phyloP scores from a whole-genome alignment of 2,888 invertebrate species.

The Sussaba pulchella region DNA sequence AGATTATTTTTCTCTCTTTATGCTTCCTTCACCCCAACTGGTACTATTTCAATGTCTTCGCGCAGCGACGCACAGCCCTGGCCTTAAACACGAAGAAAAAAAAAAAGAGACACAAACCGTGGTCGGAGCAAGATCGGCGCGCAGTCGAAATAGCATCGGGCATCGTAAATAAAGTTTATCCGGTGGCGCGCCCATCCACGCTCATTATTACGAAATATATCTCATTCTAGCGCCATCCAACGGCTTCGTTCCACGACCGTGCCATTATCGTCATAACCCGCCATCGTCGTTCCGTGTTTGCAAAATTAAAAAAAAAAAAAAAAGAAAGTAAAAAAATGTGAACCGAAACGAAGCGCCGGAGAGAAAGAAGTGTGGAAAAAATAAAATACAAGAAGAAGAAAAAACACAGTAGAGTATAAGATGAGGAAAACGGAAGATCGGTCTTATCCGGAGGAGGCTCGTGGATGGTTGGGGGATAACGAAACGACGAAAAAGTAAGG shows the following conservation, averaged over 20 bases:
- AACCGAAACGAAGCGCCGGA: conserved; percentile 5
- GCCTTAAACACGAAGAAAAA: conserved; percentile 71
- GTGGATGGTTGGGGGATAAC: conserved; percentile 45
- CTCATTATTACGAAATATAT: conserved; percentile 84
- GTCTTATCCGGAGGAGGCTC: conserved; percentile 55
- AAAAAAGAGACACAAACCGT: not conserved
- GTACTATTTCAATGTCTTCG: not conserved
- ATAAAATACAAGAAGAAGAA: not conserved
- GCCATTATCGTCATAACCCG: conserved; percentile 63
- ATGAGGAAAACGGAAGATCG: conserved; percentile 64
- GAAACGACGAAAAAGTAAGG: conserved; percentile 37
- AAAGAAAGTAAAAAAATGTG: too few species aligned
- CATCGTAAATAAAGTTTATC: conserved; percentile 83
- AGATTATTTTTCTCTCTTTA: not conserved
- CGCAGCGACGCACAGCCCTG: not conserved
- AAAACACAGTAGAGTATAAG: conserved; percentile 5
- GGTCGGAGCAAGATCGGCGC: conserved; percentile 2
- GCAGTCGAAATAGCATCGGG: conserved; percentile 71
- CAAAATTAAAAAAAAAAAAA: conserved; percentile 76
- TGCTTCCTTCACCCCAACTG: not conserved
- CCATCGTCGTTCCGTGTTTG: conserved; percentile 73
- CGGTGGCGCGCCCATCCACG: conserved; percentile 82
- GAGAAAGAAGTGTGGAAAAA: conserved; percentile 21
- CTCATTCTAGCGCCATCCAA: conserved; percentile 76
- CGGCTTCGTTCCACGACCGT: conserved; percentile 12